Conservation (phyloP, 2,888 invertebrate species). For the Plusia festucae region DNA sequence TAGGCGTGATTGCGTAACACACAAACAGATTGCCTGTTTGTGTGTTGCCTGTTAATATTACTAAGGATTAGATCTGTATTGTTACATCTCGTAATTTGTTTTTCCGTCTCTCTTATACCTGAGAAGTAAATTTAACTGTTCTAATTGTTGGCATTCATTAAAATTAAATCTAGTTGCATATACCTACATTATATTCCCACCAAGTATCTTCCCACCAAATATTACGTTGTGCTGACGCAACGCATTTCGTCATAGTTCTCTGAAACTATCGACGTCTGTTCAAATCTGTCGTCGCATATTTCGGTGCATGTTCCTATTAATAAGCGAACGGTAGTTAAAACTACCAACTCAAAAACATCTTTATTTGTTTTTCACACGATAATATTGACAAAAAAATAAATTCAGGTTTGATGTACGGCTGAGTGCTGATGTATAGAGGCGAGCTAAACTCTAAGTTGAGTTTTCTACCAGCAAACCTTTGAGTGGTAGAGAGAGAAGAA, state of each 20-base stretch:
- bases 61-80: not conserved
- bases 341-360: not conserved
- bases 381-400: too few relatives aligned
- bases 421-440: too few relatives aligned
- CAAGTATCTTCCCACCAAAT: not conserved
- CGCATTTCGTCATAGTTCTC: conserved; percentile 27
- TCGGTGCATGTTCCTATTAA: not conserved
- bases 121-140: not conserved
- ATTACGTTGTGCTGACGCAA: conserved; percentile 33
- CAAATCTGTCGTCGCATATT: conserved; percentile 32
- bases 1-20: too few relatives aligned
- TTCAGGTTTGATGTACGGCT: too few relatives aligned
- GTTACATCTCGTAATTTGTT: not conserved
- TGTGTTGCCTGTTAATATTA: too few relatives aligned
- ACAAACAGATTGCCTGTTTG: too few relatives aligned
- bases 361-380: too few relatives aligned
- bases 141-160: not conserved
- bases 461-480: too few relatives aligned
- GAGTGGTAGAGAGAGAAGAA: too few relatives aligned
- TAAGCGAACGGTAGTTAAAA: not conserved
- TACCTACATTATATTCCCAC: not conserved
- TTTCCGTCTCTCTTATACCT: not conserved
- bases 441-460: too few relatives aligned
- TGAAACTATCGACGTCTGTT: conserved; percentile 22
- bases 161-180: not conserved